Percentiles rank a stretch among this genome's conserved stretches.
These are phyloP conservation scores for Sternotherus odoratus DNA, from an alignment of 2,797 vertebrate species.

Conservation along the genomic window DNA sequence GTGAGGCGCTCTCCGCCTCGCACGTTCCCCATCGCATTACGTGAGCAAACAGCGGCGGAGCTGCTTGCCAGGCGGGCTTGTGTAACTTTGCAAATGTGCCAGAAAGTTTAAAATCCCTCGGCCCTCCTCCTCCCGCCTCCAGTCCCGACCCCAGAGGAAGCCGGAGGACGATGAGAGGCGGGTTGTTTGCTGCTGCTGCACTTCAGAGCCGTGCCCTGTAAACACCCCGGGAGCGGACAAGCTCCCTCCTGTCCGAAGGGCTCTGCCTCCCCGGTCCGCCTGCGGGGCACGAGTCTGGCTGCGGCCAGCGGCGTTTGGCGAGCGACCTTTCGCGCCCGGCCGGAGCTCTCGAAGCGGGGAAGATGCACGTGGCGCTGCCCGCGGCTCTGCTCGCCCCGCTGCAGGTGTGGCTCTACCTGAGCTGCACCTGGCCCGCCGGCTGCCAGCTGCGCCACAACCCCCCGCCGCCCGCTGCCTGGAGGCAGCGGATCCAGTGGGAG, in stretches of 20 bases:
- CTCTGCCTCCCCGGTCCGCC: background rate
- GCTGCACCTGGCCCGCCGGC: slow-evolving; percentile 80
- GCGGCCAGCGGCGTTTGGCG: background rate
- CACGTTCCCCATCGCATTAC: slow-evolving; percentile 82
- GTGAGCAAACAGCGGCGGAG: slow-evolving; percentile 81
- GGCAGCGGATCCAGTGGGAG: slow-evolving; percentile 90
- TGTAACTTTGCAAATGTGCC: slow-evolving; percentile 86
- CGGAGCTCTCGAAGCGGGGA: background rate
- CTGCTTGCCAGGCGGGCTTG: slow-evolving; percentile 81
- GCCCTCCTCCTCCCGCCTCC: slow-evolving; percentile 82
- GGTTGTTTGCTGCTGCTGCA: slow-evolving; percentile 67
- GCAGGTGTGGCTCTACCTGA: slow-evolving; percentile 80
- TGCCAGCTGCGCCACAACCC: slow-evolving; percentile 79
- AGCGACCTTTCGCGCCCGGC: background rate
- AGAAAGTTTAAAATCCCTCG: slow-evolving; percentile 86
- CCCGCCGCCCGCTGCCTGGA: slow-evolving; percentile 81
- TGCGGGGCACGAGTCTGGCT: background rate
- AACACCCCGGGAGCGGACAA: slow-evolving; percentile 44
- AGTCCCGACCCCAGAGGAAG: slow-evolving; percentile 76
- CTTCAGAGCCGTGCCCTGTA: slow-evolving; percentile 35
- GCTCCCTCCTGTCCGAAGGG: slow-evolving; percentile 44
- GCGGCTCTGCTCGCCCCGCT: slow-evolving; percentile 75
- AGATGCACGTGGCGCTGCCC: slow-evolving; percentile 63
- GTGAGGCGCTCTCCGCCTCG: slow-evolving; percentile 68
- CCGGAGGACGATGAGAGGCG: slow-evolving; percentile 79